phyloP scores from a whole-genome alignment of 2,113 vertebrate species.

The Charina bottae region DNA sequence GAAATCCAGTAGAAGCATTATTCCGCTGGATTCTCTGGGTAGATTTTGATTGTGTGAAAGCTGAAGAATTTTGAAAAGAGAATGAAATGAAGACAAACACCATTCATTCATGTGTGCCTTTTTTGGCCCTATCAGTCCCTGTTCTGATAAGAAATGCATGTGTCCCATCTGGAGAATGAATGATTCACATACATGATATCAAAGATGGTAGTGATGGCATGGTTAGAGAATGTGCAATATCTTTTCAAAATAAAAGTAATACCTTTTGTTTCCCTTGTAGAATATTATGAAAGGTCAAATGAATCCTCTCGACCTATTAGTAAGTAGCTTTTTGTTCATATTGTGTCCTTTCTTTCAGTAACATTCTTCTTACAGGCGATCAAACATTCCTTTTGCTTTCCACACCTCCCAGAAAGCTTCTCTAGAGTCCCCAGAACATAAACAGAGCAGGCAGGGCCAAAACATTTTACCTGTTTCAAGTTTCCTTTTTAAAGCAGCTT shows the following conservation, averaged over 20 bases:
- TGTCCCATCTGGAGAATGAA: neutral
- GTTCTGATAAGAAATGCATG: neutral
- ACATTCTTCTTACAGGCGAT: neutral
- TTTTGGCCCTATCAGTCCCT: neutral
- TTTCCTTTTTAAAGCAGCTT: neutral
- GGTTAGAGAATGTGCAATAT: neutral
- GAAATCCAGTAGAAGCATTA: neutral
- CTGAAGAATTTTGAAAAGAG: neutral
- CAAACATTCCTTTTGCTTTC: neutral
- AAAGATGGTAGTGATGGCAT: neutral
- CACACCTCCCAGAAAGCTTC: neutral
- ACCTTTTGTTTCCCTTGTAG: neutral
- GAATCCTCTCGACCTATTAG: rapidly evolving
- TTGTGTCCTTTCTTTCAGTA: neutral
- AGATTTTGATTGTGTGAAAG: neutral
- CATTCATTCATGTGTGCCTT: neutral
- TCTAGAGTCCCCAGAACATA: neutral
- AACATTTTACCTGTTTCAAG: neutral
- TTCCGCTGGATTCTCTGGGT: neutral
- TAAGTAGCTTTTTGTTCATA: neutral
- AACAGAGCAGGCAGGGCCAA: neutral
- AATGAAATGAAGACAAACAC: neutral
- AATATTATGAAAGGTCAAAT: neutral
- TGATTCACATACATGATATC: neutral
- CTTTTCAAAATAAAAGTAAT: neutral